These are phyloP conservation scores for Neodon shergylaensis DNA, from an alignment of 2,113 vertebrate species.

Conservation along the genomic window DNA sequence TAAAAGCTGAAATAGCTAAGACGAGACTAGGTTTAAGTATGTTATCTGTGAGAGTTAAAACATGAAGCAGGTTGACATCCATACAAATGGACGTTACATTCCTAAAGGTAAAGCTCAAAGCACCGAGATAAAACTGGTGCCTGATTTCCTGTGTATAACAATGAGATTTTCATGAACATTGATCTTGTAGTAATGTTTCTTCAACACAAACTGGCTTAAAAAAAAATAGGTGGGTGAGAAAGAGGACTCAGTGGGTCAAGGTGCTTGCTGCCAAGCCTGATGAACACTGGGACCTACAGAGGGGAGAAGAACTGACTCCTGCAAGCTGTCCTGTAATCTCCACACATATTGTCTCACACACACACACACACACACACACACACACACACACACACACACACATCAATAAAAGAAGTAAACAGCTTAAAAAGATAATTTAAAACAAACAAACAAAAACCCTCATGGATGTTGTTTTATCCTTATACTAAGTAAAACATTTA, in stretches of 20 bases:
- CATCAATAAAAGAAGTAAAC: background rate
- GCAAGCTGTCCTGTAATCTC: background rate
- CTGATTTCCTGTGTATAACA: background rate
- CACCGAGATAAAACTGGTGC: background rate
- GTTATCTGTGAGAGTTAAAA: background rate
- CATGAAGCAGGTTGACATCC: background rate
- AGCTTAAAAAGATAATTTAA: background rate
- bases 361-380: too few species aligned
- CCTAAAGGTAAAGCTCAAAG: background rate
- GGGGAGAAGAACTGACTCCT: background rate
- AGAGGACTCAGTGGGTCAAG: background rate
- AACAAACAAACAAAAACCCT: background rate
- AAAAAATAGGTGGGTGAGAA: background rate
- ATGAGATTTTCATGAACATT: background rate
- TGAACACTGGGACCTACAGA: background rate
- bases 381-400: too few species aligned
- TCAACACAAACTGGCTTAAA: background rate
- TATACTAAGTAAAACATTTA: background rate
- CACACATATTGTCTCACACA: background rate
- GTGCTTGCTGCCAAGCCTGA: background rate
- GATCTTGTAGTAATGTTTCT: background rate
- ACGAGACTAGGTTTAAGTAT: background rate
- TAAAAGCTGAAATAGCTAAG: background rate
- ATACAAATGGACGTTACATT: background rate
- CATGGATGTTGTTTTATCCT: background rate